phyloP scores from a whole-genome alignment of 1,140 invertebrate genomes.

The Aphis gossypii region DNA sequence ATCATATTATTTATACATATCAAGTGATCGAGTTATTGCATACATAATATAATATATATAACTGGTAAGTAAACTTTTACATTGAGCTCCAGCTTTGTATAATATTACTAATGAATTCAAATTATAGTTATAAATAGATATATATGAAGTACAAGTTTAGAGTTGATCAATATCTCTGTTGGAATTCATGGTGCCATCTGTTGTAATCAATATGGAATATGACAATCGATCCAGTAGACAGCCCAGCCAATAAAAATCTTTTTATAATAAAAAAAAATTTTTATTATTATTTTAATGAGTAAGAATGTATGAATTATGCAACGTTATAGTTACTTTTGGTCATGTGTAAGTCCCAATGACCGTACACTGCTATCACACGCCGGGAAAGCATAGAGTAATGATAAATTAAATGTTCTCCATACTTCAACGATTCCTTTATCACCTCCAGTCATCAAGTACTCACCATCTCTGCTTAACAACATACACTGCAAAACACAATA shows the following conservation, averaged over 20 bases:
- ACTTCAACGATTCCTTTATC: conserved; percentile 97
- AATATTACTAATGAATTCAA: neutral
- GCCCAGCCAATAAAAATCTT: conserved; percentile 94
- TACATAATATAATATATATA: neutral
- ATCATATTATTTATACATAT: neutral
- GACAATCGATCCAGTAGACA: conserved; percentile 95
- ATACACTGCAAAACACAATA: conserved; percentile 77
- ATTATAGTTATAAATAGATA: neutral
- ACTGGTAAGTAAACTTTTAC: neutral
- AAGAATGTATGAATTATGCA: neutral
- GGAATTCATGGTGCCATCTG: conserved; percentile 98
- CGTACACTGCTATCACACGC: conserved; percentile 92
- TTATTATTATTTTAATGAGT: neutral
- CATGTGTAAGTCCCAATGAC: conserved; percentile 92
- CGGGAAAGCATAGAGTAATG: conserved; percentile 95
- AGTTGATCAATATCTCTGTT: conserved; percentile 79
- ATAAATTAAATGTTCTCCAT: conserved; percentile 96
- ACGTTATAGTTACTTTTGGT: conserved; percentile 85
- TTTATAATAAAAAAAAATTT: conserved; percentile 63
- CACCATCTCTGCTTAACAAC: conserved; percentile 93
- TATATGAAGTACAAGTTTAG: neutral
- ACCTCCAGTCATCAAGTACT: conserved; percentile 96
- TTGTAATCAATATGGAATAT: conserved; percentile 99
- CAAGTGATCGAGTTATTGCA: neutral
- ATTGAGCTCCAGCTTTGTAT: conserved; percentile 8